Percentiles rank a stretch among this genome's conserved stretches.
These are phyloP conservation scores for Ceratina calcarata DNA, from an alignment of 1,140 invertebrate genomes.

Conservation along the genomic window DNA sequence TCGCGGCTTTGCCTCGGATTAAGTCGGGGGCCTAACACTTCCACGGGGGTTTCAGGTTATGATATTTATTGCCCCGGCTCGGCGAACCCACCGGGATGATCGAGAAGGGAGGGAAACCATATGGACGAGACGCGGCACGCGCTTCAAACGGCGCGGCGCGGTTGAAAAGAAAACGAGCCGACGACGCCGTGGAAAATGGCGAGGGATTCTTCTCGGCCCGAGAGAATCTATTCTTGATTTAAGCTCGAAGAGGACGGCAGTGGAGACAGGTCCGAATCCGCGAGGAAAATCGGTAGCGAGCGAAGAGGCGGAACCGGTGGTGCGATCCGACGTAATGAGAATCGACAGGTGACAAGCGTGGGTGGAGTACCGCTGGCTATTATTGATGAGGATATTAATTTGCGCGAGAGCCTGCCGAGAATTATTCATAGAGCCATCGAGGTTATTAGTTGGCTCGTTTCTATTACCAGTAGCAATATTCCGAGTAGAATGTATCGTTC, in stretches of 20 bases:
- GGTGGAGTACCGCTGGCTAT: not conserved
- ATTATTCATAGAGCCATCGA: not conserved
- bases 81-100: slow-evolving; percentile 44
- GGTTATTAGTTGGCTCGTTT: not conserved
- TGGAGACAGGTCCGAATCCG: no score
- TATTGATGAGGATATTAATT: slow-evolving; percentile 9
- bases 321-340: not conserved
- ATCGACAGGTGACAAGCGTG: slow-evolving; percentile 19
- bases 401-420: not conserved
- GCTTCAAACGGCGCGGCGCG: slow-evolving; percentile 50
- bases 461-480: no score
- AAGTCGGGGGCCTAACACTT: slow-evolving; percentile 51
- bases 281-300: not conserved
- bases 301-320: not conserved
- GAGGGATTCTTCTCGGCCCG: not conserved
- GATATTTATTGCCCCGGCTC: slow-evolving; percentile 63
- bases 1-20: slow-evolving; percentile 40
- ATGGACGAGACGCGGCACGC: slow-evolving; percentile 65
- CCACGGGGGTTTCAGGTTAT: slow-evolving; percentile 54
- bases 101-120: slow-evolving; percentile 63
- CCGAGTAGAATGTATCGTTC: no score
- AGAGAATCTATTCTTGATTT: slow-evolving; percentile 14
- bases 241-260: not conserved
- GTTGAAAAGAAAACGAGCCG: slow-evolving; percentile 27
- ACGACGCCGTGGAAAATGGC: slow-evolving; percentile 1